Conservation (phyloP, 2,888 invertebrate genomes). For the Agonopterix alstromeriana region DNA sequence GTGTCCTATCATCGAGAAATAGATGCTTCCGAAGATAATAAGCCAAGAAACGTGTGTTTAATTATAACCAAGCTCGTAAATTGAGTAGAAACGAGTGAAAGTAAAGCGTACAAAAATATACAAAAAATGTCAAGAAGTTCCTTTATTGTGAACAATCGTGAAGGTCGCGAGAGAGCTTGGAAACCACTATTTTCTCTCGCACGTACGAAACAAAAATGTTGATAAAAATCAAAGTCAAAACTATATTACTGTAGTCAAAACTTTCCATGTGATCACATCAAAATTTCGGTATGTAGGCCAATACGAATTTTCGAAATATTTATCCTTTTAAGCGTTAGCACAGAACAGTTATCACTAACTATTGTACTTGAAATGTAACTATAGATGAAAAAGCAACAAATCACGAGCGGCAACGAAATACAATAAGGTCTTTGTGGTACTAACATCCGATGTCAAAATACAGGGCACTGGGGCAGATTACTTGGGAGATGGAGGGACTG, state of each 20-base stretch:
- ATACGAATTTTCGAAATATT: background rate
- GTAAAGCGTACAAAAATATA: slow-evolving; percentile 28
- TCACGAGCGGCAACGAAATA: slow-evolving; percentile 20
- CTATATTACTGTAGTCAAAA: no score
- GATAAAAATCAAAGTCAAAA: no score
- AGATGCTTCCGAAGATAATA: no score
- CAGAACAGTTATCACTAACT: no score
- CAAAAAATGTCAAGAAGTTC: slow-evolving; percentile 20
- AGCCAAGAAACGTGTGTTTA: slow-evolving; percentile 12
- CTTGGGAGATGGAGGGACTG: slow-evolving; percentile 39
- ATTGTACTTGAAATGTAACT: no score
- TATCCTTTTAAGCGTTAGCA: no score
- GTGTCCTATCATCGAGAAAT: no score
- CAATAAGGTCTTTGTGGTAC: slow-evolving; percentile 47
- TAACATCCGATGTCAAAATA: slow-evolving; percentile 43
- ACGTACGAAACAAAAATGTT: slow-evolving; percentile 8
- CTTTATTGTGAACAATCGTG: slow-evolving; percentile 30
- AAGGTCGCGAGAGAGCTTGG: slow-evolving; percentile 34
- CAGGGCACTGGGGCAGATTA: slow-evolving; percentile 56
- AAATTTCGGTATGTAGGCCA: background rate
- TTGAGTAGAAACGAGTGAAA: slow-evolving; percentile 55
- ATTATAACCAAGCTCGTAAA: slow-evolving; percentile 36
- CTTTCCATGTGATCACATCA: background rate
- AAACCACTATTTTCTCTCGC: slow-evolving; percentile 13
- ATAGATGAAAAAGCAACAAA: background rate